A percentile compares a stretch with the other conserved stretches of the same genome.
These are phyloP conservation scores for Lophochroa leadbeateri DNA, from an alignment of 2,113 vertebrate genomes.

Conservation along the genomic window DNA sequence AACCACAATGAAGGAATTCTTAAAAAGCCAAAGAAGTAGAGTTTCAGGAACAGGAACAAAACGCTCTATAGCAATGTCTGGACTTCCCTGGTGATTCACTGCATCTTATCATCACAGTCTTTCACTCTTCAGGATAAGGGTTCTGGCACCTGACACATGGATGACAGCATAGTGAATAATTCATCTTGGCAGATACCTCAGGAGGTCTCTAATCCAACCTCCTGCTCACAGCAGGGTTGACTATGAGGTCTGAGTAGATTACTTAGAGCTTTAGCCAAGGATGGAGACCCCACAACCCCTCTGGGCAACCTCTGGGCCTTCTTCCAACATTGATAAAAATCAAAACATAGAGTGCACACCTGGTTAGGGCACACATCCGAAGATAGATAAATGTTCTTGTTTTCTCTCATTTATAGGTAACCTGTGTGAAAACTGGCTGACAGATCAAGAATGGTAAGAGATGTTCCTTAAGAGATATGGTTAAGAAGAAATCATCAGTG, in stretches of 20 bases:
- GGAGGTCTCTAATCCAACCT: background rate
- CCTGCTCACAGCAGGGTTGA: background rate
- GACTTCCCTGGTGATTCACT: background rate
- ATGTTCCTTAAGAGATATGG: background rate
- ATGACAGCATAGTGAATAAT: background rate
- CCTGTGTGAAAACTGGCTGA: background rate
- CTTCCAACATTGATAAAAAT: background rate
- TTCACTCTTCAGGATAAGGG: background rate
- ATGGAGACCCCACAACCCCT: background rate
- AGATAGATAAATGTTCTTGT: background rate
- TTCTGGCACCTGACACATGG: background rate
- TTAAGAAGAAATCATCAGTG: background rate
- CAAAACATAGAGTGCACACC: background rate
- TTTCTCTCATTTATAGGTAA: background rate
- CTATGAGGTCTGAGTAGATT: background rate
- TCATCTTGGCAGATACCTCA: background rate
- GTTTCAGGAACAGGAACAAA: background rate
- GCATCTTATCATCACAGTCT: background rate
- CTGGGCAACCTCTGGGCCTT: background rate
- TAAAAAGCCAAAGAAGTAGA: background rate
- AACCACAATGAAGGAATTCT: background rate
- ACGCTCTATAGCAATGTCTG: background rate
- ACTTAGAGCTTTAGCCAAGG: background rate
- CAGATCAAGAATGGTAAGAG: background rate
- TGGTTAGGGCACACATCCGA: accelerated